Evolutionary conservation across 64 coral and sea anemone species (phyloP), one percentile per base, ranked within the genome.

Genomic region (Pocillopora verrucosa): DNA sequence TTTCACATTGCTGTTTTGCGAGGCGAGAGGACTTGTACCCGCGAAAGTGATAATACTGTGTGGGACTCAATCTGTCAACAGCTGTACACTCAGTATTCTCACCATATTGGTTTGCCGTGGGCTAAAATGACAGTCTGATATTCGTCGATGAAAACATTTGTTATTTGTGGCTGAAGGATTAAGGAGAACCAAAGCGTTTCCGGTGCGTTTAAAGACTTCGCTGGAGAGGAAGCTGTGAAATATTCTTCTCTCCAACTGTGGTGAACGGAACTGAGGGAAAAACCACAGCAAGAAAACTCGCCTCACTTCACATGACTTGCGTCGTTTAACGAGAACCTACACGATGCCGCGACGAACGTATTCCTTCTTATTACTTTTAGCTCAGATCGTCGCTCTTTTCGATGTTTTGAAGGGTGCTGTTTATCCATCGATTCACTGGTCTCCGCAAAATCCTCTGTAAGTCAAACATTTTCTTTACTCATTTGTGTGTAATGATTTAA

Each of bases 401-500:
- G 13, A 83, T 12, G 69, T 83, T 75, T 61, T 75, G 22, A 70
- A 65, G 59, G 76, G 65, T 19, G 34, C 73, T 2, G 72, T 91
- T 3, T 91, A 91, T 59, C 89, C 89, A 16, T 76, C 89, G 35
- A 76, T 91, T 22, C 80, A 84, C 34, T 91, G 89, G 89, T 60
- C 89, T 16, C 89, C 89, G n/a, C 79, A 83, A 22, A 91, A 91
- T 75, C 89, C 89, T 24, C 58, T 91, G 89, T 91, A 91, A 91
- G 89, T 91, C 59, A 36, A 51, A 58, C 12, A 58, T 72, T 59
- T 36, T 70, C 75, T 72, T 15, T 70, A 34, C 80, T 74, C 65
- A 72, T 62, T 90, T 51, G 20, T 24, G n/a, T 35, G 35, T 89
- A 34, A 80, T 79, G 16, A 16, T 90, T 88, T 85, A 77, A 77